Evolutionary conservation across 2,888 invertebrate species (phyloP).

Genomic region (Torymus auratus): DNA sequence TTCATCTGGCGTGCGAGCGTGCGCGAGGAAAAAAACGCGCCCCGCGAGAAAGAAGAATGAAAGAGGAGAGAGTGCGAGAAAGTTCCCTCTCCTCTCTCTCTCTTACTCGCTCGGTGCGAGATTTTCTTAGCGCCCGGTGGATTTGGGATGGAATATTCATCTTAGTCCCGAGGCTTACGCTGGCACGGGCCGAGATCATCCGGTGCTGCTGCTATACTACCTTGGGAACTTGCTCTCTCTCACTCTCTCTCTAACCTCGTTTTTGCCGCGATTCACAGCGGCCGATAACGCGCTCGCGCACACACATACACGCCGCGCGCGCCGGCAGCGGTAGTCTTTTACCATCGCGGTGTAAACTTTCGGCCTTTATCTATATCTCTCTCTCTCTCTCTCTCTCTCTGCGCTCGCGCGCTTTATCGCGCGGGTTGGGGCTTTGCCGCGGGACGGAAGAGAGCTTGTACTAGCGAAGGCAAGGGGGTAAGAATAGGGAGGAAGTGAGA

Average conservation of each 20-base stretch:
- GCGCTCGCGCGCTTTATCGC: too few species aligned
- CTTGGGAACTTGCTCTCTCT: background rate
- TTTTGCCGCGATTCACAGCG: slow-evolving; percentile 21
- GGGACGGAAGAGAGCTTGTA: too few species aligned
- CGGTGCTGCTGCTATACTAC: background rate
- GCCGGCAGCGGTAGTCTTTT: slow-evolving; percentile 17
- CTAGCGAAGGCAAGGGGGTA: too few species aligned
- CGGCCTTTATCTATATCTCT: slow-evolving; percentile 7
- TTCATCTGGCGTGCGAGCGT: slow-evolving; percentile 11
- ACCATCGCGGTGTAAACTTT: slow-evolving; percentile 40
- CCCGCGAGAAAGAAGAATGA: slow-evolving; percentile 16
- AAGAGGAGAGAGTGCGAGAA: background rate
- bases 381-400: background rate
- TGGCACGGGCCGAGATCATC: slow-evolving; percentile 32
- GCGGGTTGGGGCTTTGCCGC: too few species aligned
- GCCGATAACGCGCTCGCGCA: slow-evolving; percentile 19
- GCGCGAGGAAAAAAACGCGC: slow-evolving; percentile 1
- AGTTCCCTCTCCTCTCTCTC: too few species aligned
- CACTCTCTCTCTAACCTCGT: slow-evolving; percentile 36
- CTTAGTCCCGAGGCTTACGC: slow-evolving; percentile 62
- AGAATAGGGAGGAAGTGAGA: background rate
- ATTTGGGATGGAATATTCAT: slow-evolving; percentile 74
- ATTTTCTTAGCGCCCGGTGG: slow-evolving; percentile 70
- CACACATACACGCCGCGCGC: background rate
- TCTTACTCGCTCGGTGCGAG: slow-evolving; percentile 52